Evolutionary conservation across 1,140 invertebrate species (phyloP).

Genomic region (Sminthurides bifidus): DNA sequence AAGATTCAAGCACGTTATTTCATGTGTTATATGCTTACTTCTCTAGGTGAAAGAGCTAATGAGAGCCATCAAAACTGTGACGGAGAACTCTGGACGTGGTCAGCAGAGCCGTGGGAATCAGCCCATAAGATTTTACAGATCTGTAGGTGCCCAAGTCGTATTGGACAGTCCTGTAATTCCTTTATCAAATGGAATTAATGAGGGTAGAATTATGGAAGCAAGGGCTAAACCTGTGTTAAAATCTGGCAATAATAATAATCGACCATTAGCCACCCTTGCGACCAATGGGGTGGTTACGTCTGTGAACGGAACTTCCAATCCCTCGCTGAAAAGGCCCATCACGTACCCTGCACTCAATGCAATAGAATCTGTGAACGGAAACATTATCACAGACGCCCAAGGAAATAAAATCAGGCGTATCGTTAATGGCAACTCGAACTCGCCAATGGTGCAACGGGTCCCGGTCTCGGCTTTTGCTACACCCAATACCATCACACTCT

Average conservation of each 20-base stretch:
- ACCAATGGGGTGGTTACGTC: background rate
- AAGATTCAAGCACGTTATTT: no score
- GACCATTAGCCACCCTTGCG: background rate
- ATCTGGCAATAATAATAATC: background rate
- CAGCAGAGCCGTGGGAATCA: slow-evolving; percentile 1
- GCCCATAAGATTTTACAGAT: slow-evolving; percentile 25
- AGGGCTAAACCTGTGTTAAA: background rate
- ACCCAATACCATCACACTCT: no score
- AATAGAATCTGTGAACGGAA: background rate
- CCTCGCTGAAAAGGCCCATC: background rate
- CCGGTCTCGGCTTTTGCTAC: background rate
- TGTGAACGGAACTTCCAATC: background rate
- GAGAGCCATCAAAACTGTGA: slow-evolving; percentile 13
- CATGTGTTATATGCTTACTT: background rate
- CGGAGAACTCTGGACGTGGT: slow-evolving; percentile 10
- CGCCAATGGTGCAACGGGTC: background rate
- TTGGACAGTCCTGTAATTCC: background rate
- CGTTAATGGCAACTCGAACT: no score
- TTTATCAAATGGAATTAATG: background rate
- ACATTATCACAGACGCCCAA: background rate
- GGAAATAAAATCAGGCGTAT: no score
- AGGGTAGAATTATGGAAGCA: background rate
- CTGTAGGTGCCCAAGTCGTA: slow-evolving; percentile 21
- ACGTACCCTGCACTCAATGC: background rate
- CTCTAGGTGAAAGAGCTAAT: slow-evolving; percentile 18